Percentiles rank a stretch among this genome's conserved stretches.
phyloP scores from a whole-genome alignment of 2,113 vertebrate species.

The Dicrurus megarhynchus region DNA sequence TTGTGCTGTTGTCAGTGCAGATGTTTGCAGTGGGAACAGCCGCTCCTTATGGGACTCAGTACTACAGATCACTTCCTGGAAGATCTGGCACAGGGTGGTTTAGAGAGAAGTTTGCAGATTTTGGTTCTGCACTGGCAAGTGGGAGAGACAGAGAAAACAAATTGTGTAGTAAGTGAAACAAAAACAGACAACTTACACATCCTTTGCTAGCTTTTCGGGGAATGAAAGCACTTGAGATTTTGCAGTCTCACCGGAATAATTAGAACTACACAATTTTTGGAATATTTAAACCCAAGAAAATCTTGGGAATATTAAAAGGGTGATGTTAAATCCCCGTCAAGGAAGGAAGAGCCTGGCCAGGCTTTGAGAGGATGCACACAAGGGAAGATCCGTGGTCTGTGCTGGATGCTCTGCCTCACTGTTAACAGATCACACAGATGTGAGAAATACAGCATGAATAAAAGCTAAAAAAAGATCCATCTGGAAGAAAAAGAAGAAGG shows the following conservation, averaged over 20 bases:
- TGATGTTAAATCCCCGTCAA: neutral
- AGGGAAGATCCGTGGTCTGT: neutral
- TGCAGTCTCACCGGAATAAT: conserved; percentile 10
- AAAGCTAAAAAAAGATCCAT: neutral
- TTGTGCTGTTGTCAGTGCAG: conserved; percentile 18
- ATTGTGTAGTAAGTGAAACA: conserved; percentile 15
- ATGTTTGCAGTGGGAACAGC: conserved; percentile 41
- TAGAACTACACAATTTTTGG: conserved; percentile 24
- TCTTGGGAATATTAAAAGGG: conserved; percentile 20
- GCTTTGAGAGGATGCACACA: neutral
- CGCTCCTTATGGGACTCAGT: neutral
- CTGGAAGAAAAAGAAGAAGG: neutral
- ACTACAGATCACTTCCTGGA: conserved; percentile 39
- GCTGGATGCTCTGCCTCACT: neutral
- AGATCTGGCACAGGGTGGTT: conserved; percentile 28
- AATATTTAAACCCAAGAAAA: conserved; percentile 9
- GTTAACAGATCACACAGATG: neutral
- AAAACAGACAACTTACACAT: conserved; percentile 39
- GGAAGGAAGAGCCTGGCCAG: neutral
- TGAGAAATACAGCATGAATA: neutral
- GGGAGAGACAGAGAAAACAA: conserved; percentile 39
- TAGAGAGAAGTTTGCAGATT: conserved; percentile 11
- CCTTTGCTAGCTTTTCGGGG: conserved; percentile 25
- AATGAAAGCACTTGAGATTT: conserved; percentile 44
- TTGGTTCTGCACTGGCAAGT: conserved; percentile 31